Evolutionary conservation across 2,888 invertebrate species (phyloP), one percentile per base, ranked within the genome.

Genomic region (Odontothrips loti): DNA sequence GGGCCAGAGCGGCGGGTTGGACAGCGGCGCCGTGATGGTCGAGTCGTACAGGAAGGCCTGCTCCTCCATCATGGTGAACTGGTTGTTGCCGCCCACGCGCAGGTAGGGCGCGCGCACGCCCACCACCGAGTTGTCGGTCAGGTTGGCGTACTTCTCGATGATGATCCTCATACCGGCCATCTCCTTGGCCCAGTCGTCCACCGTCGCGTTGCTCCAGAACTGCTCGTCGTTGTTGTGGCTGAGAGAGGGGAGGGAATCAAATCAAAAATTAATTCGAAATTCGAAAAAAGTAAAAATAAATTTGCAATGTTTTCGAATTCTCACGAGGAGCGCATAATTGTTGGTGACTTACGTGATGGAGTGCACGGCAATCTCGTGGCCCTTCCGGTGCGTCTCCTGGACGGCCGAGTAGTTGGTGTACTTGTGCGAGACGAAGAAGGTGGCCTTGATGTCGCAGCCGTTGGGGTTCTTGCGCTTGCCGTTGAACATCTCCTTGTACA

Each of bases 51-150:
- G 89, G 91, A 97, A 97, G 17, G 95, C 95, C 87, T 96, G 95
- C 87, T 97, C 96, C 88, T 96, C 95, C 97, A 98, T 96, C 96
- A 98, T 97, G 85, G 96, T 95, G 89, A 97, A 98, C 88, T 97
- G 97, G 87, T 96, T 96, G 90, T 97, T 96, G 80, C 97, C 97
- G 83, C 97, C 97, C 10, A 97, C 96, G 81, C 96, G 91, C 82
- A 96, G 89, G 87, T 96, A 97, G 0, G 96, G 96, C 9, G 96
- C 95, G 82, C 96, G 92, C 9, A 96, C 94, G 79, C 96, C 96
- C 6, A 96, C 96, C 27, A 97, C 95, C 84, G 95, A 95, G 89
- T 96, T 95, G 87, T 96, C 96, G 0, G 95, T 94, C 84, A 96
- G 90, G 88, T 96, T 96, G 82, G 96, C 93, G 88, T 91, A 96